These are phyloP conservation scores for Busseola fusca DNA, from an alignment of 2,888 invertebrate genomes.

Conservation along the genomic window DNA sequence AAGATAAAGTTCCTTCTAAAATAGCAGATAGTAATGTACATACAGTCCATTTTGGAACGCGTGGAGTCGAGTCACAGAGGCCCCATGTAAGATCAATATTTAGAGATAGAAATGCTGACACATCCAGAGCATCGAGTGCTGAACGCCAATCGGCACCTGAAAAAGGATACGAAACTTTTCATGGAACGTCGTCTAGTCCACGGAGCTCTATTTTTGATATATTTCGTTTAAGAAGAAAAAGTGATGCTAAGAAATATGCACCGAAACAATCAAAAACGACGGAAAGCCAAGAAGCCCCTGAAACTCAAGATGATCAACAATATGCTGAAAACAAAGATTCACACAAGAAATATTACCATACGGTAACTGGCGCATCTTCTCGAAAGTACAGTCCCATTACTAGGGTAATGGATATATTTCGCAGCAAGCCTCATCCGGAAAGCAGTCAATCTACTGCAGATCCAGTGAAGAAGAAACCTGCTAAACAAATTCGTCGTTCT, in stretches of 20 bases:
- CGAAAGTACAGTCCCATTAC: constrained; percentile 86
- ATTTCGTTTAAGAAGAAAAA: constrained; percentile 85
- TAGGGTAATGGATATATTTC: constrained; percentile 86
- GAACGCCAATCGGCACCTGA: constrained; percentile 78
- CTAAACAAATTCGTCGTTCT: constrained; percentile 80
- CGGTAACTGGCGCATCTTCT: constrained; percentile 86
- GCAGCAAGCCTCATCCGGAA: constrained; percentile 81
- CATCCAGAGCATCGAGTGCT: constrained; percentile 81
- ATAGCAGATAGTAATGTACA: constrained; percentile 82
- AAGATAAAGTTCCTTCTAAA: constrained; percentile 78
- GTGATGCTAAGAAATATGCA: constrained; percentile 84
- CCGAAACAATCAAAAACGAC: constrained; percentile 73
- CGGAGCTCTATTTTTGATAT: constrained; percentile 87
- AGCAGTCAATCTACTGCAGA: constrained; percentile 73
- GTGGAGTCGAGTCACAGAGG: constrained; percentile 84
- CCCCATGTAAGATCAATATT: constrained; percentile 85
- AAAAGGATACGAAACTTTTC: constrained; percentile 87
- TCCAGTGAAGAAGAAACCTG: constrained; percentile 79
- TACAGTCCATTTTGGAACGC: constrained; percentile 86
- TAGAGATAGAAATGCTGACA: constrained; percentile 79
- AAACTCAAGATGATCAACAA: constrained; percentile 73
- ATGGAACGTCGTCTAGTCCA: constrained; percentile 86
- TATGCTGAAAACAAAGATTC: constrained; percentile 79
- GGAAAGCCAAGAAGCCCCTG: constrained; percentile 76
- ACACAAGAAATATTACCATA: constrained; percentile 86